Percentiles rank a stretch among this genome's conserved stretches.
Conservation (phyloP, 2,113 vertebrate genomes). For the Scopus umbretta region DNA sequence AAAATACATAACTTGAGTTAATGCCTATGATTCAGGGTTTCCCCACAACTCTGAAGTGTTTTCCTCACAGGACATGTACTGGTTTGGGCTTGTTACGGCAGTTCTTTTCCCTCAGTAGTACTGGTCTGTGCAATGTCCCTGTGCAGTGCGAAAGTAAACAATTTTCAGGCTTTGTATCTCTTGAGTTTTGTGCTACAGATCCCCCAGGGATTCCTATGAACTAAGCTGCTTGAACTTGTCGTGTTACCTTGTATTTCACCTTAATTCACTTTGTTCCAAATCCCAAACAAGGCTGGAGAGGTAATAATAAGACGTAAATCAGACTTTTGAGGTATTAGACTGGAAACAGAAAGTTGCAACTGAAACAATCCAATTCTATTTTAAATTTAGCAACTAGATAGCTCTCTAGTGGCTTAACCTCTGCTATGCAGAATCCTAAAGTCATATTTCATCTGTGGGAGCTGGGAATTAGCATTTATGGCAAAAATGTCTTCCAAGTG, state of each 20-base stretch:
- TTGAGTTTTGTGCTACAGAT: background rate
- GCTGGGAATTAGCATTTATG: background rate
- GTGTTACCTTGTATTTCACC: background rate
- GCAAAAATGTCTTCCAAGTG: background rate
- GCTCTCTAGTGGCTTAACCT: constrained; percentile 1
- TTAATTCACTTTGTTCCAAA: background rate
- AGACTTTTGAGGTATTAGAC: background rate
- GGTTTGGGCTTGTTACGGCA: background rate
- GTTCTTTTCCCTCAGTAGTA: background rate
- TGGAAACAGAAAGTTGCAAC: background rate
- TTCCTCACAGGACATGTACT: background rate
- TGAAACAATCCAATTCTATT: background rate
- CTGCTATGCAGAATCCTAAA: background rate
- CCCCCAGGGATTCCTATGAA: background rate
- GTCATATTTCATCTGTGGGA: background rate
- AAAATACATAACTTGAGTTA: background rate
- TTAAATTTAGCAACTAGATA: constrained; percentile 7
- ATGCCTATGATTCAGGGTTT: background rate
- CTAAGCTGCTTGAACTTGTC: background rate
- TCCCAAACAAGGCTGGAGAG: background rate
- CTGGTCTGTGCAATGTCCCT: background rate
- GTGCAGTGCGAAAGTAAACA: background rate
- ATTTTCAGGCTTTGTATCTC: background rate
- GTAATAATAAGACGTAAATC: background rate
- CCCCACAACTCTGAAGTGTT: background rate